Base-by-base conservation (phyloP, 2,797 vertebrate genomes). In the Iguana delicatissima region DNA sequence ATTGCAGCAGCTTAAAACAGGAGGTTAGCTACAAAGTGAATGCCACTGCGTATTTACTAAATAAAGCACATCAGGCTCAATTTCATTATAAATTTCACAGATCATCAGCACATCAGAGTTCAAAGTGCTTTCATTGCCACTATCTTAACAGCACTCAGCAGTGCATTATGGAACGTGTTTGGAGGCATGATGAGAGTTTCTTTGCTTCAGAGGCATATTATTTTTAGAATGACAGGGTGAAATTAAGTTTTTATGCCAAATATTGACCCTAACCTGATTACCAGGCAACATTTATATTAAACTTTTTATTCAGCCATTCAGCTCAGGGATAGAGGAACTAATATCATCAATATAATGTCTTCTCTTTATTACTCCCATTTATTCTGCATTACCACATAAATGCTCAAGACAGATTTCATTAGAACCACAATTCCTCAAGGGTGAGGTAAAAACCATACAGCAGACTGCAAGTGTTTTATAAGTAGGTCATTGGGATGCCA, bases 371-470 rank as follows among this genome's bases (percentile, higher is more conserved):
- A 32, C 35, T 74, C 55, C 26, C 16, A 24, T 73, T 62, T 83
- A 72, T 59, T 73, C 55, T 1, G 16, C 80, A 74, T n/a, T 74
- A 42, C 67, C 26, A 12, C 9, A 26, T 73, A 83, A 89, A 62
- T 59, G 80, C 52, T 55, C 67, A 62, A 74, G 80, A 83, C 67
- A 82, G 67, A 59, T 59, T 83, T 46, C 80, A 89, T 82, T 82
- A 89, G 80, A 73, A 13, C 80, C 52, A n/a, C 52, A 38, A 14
- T 83, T 29, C 50, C 35, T 73, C n/a, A 89, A 74, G 26, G 73
- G 18, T 29, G 52, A 89, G 67, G 18, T 69, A 74, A 80, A 62
- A 73, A 38, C n/a, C 52, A 57, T 32, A 14, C n/a, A 46, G 9
- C 18, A n/a, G 79, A 55, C 1, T 72, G 79, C 32, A 67, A 77